Conservation (phyloP, 2,888 invertebrate genomes). For the Artemia sinica region DNA sequence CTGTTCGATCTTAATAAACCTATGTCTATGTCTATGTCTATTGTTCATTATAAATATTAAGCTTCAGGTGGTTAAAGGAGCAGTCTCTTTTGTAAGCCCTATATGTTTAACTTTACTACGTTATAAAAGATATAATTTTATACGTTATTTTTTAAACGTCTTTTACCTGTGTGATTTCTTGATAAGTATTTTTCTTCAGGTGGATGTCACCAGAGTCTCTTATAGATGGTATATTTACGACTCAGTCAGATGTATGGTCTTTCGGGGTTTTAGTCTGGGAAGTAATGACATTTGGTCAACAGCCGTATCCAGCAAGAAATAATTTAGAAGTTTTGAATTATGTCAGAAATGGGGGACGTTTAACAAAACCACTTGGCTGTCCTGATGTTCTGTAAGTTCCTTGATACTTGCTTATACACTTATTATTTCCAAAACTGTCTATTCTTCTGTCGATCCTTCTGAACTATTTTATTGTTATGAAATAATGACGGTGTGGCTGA, state of each 20-base stretch:
- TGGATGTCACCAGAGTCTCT: constrained; percentile 98
- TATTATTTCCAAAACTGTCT: no score
- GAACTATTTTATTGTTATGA: no score
- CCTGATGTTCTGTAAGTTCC: constrained; percentile 53
- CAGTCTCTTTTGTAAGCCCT: no score
- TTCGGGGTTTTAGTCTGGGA: constrained; percentile 89
- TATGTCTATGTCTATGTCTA: no score
- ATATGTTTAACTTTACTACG: no score
- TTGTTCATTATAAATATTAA: no score
- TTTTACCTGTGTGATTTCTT: constrained; percentile 13
- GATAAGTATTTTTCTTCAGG: constrained; percentile 24
- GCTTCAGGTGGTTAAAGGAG: no score
- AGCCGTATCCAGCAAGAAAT: constrained; percentile 83
- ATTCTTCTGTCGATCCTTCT: no score
- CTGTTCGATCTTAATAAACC: no score
- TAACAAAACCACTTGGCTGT: constrained; percentile 65
- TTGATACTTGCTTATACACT: no score
- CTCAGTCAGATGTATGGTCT: constrained; percentile 92
- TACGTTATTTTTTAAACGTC: constrained; percentile 2
- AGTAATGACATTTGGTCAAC: constrained; percentile 83
- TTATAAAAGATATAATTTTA: no score
- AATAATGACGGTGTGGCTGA: no score
- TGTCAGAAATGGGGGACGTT: constrained; percentile 66
- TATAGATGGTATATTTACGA: constrained; percentile 86
- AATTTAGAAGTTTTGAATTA: constrained; percentile 81